Conservation (phyloP, 2,888 invertebrate genomes). For the Itoplectis maculator region DNA sequence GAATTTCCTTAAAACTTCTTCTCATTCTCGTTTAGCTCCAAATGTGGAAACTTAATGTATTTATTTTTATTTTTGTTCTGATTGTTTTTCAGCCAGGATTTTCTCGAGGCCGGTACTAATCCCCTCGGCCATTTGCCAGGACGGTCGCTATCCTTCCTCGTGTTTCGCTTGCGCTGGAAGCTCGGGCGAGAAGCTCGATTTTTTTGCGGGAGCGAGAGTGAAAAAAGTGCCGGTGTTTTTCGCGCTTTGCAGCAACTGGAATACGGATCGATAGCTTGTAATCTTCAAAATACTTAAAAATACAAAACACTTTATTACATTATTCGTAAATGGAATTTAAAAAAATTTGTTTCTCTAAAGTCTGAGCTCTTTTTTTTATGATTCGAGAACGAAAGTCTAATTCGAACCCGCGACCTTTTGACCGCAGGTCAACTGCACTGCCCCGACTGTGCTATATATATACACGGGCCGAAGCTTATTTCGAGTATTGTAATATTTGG, state of each 20-base stretch:
- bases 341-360: no score
- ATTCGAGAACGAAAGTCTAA: no score
- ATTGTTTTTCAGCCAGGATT: constrained; percentile 4
- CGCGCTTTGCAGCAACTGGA: not conserved
- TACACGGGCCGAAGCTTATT: no score
- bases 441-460: no score
- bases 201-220: constrained; percentile 1
- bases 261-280: no score
- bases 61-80: not conserved
- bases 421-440: no score
- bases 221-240: not conserved
- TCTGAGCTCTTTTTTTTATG: not conserved
- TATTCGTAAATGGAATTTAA: no score
- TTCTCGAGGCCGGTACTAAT: constrained; percentile 49
- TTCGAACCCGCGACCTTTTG: no score
- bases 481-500: no score
- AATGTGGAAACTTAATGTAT: constrained; percentile 20
- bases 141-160: constrained; percentile 52
- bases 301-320: no score
- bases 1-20: not conserved
- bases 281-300: no score
- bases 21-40: constrained; percentile 5
- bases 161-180: constrained; percentile 33
- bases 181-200: constrained; percentile 32
- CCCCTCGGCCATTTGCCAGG: constrained; percentile 39